phyloP scores from a whole-genome alignment of 2,113 vertebrate species.

The Macaca nemestrina region DNA sequence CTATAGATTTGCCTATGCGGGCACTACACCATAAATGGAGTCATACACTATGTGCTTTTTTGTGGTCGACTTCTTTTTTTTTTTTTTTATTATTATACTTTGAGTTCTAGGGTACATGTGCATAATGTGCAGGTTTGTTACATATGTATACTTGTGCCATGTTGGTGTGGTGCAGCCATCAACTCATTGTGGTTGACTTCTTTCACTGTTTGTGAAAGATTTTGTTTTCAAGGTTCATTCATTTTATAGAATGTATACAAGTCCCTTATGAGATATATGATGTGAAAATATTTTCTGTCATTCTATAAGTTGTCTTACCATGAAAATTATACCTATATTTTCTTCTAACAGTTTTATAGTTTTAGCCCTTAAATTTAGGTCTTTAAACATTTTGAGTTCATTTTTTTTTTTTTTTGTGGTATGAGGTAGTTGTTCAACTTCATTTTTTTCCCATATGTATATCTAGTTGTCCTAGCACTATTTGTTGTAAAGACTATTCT shows the following conservation, averaged over 20 bases:
- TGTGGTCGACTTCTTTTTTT: not conserved
- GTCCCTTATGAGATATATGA: not conserved
- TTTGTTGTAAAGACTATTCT: not conserved
- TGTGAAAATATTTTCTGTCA: not conserved
- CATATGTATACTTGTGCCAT: too few species aligned
- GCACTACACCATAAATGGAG: not conserved
- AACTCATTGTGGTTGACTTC: not conserved
- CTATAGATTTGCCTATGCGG: not conserved
- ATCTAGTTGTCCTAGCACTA: not conserved
- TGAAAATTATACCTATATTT: not conserved
- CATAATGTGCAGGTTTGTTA: too few species aligned
- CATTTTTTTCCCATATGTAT: not conserved
- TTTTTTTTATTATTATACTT: too few species aligned
- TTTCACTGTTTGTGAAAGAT: not conserved
- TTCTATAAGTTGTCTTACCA: not conserved
- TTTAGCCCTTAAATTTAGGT: not conserved
- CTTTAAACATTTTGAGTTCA: not conserved
- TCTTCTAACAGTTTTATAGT: not conserved
- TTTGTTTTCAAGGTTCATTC: not conserved
- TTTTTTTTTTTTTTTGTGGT: too few species aligned
- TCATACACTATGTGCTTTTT: not conserved
- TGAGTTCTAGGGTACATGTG: too few species aligned
- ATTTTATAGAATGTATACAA: not conserved
- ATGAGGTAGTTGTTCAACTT: not conserved
- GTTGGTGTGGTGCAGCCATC: too few species aligned